Conservation (phyloP, 1,140 invertebrate genomes). For the Scylla paramamosain region DNA sequence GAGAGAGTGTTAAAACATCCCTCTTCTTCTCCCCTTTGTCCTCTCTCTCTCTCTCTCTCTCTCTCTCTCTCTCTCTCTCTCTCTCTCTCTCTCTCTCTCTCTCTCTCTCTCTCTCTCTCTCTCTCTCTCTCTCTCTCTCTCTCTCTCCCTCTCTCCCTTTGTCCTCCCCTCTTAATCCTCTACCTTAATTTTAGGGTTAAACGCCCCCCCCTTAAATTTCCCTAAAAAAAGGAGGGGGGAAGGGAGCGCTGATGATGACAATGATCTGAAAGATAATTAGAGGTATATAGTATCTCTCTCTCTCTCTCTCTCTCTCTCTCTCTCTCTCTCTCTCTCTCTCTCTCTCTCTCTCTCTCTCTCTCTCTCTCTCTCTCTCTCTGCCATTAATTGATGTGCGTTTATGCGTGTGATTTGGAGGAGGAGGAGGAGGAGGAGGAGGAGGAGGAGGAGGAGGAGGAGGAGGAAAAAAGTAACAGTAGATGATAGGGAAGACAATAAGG, state of each 20-base stretch:
- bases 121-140: neutral
- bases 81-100: neutral
- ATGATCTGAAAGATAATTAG: too few relatives aligned
- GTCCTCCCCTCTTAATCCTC: too few relatives aligned
- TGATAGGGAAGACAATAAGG: too few relatives aligned
- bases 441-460: neutral
- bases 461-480: neutral
- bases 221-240: too few relatives aligned
- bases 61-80: neutral
- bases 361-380: constrained; percentile 33
- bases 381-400: too few relatives aligned
- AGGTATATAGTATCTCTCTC: too few relatives aligned
- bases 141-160: neutral
- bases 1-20: too few relatives aligned
- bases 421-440: neutral
- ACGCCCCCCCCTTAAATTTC: too few relatives aligned
- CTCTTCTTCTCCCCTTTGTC: neutral
- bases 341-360: constrained; percentile 22
- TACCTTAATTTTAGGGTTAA: too few relatives aligned
- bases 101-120: neutral
- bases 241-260: too few relatives aligned
- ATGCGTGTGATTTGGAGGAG: too few relatives aligned
- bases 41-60: neutral
- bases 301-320: neutral
- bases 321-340: neutral